These are phyloP conservation scores for Acridotheres tristis DNA, from an alignment of 2,797 vertebrate genomes.

Conservation along the genomic window DNA sequence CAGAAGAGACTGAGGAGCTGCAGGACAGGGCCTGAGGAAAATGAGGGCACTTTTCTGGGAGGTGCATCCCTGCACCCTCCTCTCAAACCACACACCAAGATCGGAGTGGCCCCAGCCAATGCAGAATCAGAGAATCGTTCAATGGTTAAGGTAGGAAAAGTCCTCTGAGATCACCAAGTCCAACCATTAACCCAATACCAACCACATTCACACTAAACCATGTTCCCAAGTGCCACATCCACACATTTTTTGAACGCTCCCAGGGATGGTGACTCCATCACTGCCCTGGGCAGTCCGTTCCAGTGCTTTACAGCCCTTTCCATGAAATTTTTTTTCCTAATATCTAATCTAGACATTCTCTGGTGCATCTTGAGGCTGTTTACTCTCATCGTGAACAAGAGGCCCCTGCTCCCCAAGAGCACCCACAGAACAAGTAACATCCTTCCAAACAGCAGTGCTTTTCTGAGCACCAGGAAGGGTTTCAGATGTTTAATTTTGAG, in stretches of 20 bases:
- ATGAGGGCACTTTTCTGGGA: neutral
- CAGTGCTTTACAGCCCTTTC: neutral
- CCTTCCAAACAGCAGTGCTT: neutral
- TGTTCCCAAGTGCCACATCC: neutral
- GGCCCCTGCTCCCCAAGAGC: neutral
- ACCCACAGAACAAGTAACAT: neutral
- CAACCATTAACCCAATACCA: neutral
- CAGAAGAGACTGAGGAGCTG: neutral
- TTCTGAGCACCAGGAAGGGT: neutral
- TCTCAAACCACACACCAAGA: neutral
- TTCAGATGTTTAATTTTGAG: neutral
- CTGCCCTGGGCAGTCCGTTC: neutral
- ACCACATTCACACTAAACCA: neutral
- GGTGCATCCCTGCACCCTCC: rapidly evolving
- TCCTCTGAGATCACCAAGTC: neutral
- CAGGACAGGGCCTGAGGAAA: neutral
- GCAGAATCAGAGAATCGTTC: neutral
- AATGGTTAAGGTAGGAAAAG: neutral
- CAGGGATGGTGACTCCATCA: neutral
- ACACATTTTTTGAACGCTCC: neutral
- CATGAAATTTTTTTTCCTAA: neutral
- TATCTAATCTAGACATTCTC: neutral
- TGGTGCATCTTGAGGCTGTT: neutral
- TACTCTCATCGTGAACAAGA: neutral
- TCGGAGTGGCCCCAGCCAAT: neutral